phyloP scores from a whole-genome alignment of 2,888 invertebrate species.

The Ceramica pisi region DNA sequence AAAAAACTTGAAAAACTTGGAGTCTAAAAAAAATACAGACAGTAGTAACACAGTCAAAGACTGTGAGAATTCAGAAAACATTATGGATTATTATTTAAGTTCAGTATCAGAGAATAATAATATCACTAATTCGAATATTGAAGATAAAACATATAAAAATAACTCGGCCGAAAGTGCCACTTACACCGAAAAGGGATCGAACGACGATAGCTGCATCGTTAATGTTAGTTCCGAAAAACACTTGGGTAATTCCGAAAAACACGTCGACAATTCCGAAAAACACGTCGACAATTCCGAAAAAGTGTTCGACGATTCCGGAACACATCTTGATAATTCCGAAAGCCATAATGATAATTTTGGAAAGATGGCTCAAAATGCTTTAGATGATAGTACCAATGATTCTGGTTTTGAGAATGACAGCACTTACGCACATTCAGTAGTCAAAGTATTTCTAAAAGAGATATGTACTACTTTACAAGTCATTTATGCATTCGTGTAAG shows the following conservation, averaged over 20 bases:
- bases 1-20: neutral
- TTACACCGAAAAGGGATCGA: constrained; percentile 9
- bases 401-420: constrained; percentile 73
- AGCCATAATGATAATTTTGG: neutral
- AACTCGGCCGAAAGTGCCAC: constrained; percentile 7
- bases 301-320: neutral
- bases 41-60: neutral
- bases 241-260: neutral
- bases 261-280: neutral
- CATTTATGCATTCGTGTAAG: constrained; percentile 78
- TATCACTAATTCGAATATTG: neutral
- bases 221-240: neutral
- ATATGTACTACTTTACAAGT: constrained; percentile 68
- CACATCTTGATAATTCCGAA: neutral
- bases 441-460: constrained; percentile 71
- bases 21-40: neutral
- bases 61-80: neutral
- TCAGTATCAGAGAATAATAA: neutral
- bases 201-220: neutral
- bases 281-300: neutral
- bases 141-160: neutral
- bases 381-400: constrained; percentile 59
- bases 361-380: neutral
- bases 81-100: neutral
- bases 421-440: constrained; percentile 54